Evolutionary conservation across 2,888 invertebrate species (phyloP).

Genomic region (Quadriops clusia): DNA sequence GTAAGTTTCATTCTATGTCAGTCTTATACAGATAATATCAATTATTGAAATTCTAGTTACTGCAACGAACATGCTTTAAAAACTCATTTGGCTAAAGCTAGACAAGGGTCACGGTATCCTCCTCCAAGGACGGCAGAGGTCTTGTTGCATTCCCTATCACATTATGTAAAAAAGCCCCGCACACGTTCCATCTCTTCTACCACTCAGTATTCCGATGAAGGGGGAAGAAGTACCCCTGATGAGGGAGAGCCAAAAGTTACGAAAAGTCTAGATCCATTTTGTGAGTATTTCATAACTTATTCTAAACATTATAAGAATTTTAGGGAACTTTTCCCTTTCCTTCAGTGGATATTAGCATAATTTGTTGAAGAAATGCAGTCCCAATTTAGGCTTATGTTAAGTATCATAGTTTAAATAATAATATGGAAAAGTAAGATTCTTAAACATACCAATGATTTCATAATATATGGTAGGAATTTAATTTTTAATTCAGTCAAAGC

Average conservation of each 20-base stretch:
- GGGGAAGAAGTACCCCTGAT: conserved; percentile 28
- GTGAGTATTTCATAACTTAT: conserved; percentile 32
- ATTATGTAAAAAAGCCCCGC: conserved; percentile 43
- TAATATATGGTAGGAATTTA: no score
- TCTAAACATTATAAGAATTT: no score
- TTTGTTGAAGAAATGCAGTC: neutral
- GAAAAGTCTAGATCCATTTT: conserved; percentile 44
- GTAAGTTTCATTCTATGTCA: conserved; percentile 30
- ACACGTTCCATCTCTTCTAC: conserved; percentile 23
- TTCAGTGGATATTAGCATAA: neutral
- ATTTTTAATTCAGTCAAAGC: no score
- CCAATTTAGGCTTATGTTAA: conserved; percentile 3
- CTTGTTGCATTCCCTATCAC: conserved; percentile 50
- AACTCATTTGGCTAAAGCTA: conserved; percentile 50
- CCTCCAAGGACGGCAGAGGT: conserved; percentile 56
- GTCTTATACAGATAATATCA: neutral
- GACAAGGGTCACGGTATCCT: conserved; percentile 46
- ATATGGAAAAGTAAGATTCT: no score
- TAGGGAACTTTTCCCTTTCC: no score
- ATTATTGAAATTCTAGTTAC: conserved; percentile 37
- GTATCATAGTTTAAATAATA: conserved; percentile 1
- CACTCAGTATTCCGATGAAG: conserved; percentile 27
- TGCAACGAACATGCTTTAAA: conserved; percentile 60
- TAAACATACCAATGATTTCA: no score
- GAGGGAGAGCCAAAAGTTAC: conserved; percentile 38